Conservation (phyloP, 2,888 invertebrate species). For the Melinaea menophilus region DNA sequence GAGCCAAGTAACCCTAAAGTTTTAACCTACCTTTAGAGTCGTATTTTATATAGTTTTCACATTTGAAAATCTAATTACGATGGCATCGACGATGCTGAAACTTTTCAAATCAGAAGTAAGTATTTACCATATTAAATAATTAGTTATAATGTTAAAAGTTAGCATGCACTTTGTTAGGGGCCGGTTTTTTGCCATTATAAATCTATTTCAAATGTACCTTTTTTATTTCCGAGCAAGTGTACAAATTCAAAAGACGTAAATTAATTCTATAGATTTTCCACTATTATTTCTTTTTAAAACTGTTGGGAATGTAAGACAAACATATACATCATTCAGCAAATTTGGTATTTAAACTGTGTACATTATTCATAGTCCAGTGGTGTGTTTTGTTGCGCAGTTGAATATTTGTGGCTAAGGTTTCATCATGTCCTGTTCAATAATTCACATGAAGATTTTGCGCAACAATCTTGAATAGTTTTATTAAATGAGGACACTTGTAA, state of each 20-base stretch:
- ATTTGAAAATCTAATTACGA: conserved; percentile 36
- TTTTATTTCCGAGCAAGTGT: too few relatives aligned
- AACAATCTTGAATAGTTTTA: conserved; percentile 26
- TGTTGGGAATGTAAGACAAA: conserved; percentile 31
- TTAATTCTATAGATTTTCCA: conserved; percentile 1
- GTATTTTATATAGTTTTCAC: conserved; percentile 36
- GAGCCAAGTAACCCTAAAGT: conserved; percentile 39
- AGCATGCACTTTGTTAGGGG: not conserved
- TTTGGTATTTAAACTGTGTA: conserved; percentile 56
- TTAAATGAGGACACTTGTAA: conserved; percentile 15
- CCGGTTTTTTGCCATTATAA: too few relatives aligned
- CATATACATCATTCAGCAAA: conserved; percentile 49
- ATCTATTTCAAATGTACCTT: too few relatives aligned
- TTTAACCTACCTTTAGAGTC: conserved; percentile 35
- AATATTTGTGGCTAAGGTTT: conserved; percentile 45
- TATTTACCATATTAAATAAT: conserved; percentile 32
- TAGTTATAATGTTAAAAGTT: not conserved
- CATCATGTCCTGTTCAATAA: conserved; percentile 44
- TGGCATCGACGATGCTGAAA: conserved; percentile 69
- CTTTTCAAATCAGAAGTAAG: conserved; percentile 70
- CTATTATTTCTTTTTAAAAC: conserved; percentile 13
- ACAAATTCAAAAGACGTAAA: too few relatives aligned
- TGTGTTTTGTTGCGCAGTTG: conserved; percentile 49
- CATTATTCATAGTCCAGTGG: conserved; percentile 50
- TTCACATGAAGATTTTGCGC: conserved; percentile 41